Evolutionary conservation across 2,888 invertebrate genomes (phyloP).

Genomic region (Hecatera dysodea): DNA sequence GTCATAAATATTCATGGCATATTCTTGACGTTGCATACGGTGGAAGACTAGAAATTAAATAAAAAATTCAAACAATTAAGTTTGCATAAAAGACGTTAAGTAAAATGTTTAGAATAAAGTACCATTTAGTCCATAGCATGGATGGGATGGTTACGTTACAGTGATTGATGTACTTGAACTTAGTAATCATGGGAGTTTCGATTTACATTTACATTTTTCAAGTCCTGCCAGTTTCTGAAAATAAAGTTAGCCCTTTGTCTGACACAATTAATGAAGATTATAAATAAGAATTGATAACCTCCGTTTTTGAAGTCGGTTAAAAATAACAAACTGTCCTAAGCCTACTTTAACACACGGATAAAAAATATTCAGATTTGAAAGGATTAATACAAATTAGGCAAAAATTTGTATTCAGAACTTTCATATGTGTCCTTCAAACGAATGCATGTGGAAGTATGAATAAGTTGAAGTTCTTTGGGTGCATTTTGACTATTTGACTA

Average conservation of each 20-base stretch:
- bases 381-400: too few relatives aligned
- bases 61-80: neutral
- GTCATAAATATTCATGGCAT: constrained; percentile 65
- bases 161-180: neutral
- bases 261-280: too few relatives aligned
- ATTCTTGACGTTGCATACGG: constrained; percentile 34
- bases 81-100: neutral
- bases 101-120: neutral
- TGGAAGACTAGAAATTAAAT: constrained; percentile 26
- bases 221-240: neutral
- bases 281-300: too few relatives aligned
- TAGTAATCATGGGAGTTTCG: neutral
- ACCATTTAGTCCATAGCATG: neutral
- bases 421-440: too few relatives aligned
- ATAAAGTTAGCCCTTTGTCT: too few relatives aligned
- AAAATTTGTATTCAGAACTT: too few relatives aligned
- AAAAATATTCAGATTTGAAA: too few relatives aligned
- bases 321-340: too few relatives aligned
- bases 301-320: too few relatives aligned
- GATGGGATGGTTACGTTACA: neutral
- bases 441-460: too few relatives aligned
- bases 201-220: neutral
- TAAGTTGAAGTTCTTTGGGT: too few relatives aligned
- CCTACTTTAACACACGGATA: too few relatives aligned
- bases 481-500: neutral